Evolutionary conservation across 2,797 vertebrate genomes (phyloP).

Genomic region (Spheniscus humboldti): DNA sequence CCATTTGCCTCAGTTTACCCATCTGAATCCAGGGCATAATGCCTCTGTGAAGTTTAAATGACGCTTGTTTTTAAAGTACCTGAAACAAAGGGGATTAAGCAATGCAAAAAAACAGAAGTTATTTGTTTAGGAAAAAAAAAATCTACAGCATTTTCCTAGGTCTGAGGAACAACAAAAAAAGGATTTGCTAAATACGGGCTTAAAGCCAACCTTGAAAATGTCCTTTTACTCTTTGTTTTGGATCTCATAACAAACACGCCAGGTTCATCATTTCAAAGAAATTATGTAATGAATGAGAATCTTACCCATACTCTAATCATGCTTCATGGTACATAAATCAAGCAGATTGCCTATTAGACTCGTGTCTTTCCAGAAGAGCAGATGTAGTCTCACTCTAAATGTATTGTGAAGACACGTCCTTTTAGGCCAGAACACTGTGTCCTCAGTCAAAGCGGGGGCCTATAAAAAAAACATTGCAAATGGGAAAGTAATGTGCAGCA

Average conservation of each 20-base stretch:
- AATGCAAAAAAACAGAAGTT: background rate
- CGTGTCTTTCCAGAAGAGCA: background rate
- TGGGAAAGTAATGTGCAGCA: background rate
- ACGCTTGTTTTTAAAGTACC: background rate
- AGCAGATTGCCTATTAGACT: constrained; percentile 47
- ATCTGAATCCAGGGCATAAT: background rate
- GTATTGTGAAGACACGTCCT: background rate
- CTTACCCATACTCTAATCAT: background rate
- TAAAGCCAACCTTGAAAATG: background rate
- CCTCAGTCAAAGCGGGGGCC: background rate
- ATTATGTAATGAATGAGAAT: constrained; percentile 16
- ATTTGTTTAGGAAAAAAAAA: background rate
- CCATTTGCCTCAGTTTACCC: background rate
- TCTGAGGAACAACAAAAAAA: background rate
- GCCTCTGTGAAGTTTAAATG: background rate
- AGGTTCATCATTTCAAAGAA: background rate
- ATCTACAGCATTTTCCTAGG: background rate
- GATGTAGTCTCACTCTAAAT: background rate
- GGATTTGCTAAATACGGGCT: background rate
- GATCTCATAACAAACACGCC: background rate
- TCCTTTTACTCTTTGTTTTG: background rate
- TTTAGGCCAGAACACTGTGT: background rate
- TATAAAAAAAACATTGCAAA: background rate
- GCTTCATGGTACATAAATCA: constrained; percentile 47
- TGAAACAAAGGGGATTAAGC: background rate